Percentiles rank a stretch among this genome's conserved stretches.
phyloP scores from a whole-genome alignment of 2,113 vertebrate genomes.

The Ptilonorhynchus violaceus region DNA sequence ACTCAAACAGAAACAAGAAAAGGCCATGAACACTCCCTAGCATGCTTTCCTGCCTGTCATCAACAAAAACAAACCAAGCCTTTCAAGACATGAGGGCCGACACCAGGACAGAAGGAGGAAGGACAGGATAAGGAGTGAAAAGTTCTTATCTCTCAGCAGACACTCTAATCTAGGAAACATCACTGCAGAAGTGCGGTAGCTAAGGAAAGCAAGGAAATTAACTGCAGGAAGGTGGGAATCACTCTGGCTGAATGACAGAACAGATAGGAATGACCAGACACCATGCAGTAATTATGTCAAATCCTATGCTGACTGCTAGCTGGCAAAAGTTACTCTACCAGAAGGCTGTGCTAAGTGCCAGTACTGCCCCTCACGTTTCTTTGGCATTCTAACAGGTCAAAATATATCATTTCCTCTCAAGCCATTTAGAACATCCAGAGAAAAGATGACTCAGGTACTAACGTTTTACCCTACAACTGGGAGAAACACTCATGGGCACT shows the following conservation, averaged over 20 bases:
- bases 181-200: background rate
- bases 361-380: background rate
- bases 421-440: background rate
- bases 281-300: accelerated
- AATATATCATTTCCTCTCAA: background rate
- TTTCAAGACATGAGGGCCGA: background rate
- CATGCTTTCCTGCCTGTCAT: background rate
- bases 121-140: background rate
- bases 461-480: background rate
- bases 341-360: background rate
- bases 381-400: accelerated
- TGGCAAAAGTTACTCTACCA: background rate
- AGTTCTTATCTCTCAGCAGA: background rate
- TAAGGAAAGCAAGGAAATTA: background rate
- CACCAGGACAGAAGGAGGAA: background rate
- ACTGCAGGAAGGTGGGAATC: background rate
- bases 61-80: background rate
- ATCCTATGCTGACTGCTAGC: background rate
- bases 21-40: background rate
- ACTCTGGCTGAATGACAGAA: background rate
- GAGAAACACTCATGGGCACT: background rate
- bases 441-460: background rate
- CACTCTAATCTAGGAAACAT: background rate
- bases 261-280: background rate
- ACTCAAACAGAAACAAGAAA: background rate